These are phyloP conservation scores for Rhyacophila evoluta DNA, from an alignment of 2,888 invertebrate species.

Conservation along the genomic window DNA sequence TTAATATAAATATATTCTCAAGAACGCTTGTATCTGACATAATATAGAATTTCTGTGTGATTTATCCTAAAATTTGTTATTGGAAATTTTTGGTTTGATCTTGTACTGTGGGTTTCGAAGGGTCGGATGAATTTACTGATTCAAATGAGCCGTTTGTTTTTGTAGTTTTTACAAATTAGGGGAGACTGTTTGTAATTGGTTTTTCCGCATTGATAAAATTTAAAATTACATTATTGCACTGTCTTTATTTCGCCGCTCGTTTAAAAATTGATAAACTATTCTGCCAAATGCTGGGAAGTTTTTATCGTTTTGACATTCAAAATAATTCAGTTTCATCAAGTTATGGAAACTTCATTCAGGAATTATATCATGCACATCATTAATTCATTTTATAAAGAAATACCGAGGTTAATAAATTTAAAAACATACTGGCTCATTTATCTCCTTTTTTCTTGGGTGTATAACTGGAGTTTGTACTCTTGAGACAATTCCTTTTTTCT, in stretches of 20 bases:
- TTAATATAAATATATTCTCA: not conserved
- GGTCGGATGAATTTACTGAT: not conserved
- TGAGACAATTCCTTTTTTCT: too few species aligned
- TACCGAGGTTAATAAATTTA: too few species aligned
- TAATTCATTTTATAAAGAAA: too few species aligned
- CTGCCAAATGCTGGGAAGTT: not conserved
- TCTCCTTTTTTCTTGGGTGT: too few species aligned
- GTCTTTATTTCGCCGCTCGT: not conserved
- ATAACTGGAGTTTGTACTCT: too few species aligned
- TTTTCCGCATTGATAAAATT: not conserved
- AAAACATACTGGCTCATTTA: too few species aligned
- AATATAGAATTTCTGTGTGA: not conserved
- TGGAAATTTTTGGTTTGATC: not conserved
- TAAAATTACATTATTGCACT: not conserved
- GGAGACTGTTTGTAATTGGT: not conserved
- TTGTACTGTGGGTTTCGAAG: not conserved
- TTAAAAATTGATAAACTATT: not conserved
- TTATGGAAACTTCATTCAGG: too few species aligned
- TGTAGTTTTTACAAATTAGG: not conserved
- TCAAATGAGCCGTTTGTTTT: not conserved
- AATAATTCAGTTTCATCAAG: not conserved
- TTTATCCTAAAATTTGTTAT: not conserved
- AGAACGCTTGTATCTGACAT: not conserved
- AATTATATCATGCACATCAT: too few species aligned
- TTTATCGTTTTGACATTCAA: constrained; percentile 3